Percentiles rank a stretch among this genome's conserved stretches.
Evolutionary conservation across 2,888 invertebrate species (phyloP).

Genomic region (Trilocha varians): DNA sequence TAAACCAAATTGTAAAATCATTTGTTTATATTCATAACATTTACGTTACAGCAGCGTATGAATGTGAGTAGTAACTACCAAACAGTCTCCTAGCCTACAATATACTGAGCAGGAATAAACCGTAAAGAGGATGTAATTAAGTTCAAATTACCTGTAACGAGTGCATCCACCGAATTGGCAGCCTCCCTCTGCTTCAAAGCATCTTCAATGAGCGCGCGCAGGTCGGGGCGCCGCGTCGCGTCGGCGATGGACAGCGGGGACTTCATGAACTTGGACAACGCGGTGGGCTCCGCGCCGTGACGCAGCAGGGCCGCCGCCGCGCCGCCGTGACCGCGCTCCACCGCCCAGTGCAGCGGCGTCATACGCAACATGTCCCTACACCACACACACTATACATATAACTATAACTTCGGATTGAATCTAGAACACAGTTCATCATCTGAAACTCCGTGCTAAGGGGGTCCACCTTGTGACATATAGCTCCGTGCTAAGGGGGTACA

Average conservation of each 20-base stretch:
- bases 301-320: conserved; percentile 78
- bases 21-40: too few relatives aligned
- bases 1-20: too few relatives aligned
- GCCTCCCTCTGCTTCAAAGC: conserved; percentile 23
- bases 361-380: conserved; percentile 54
- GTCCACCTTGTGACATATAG: not conserved
- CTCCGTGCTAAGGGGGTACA: not conserved
- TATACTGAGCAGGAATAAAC: not conserved
- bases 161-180: conserved; percentile 20
- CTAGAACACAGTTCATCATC: not conserved
- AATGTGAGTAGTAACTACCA: too few relatives aligned
- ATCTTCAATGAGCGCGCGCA: conserved; percentile 26
- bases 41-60: too few relatives aligned
- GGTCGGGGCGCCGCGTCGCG: conserved; percentile 11
- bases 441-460: not conserved
- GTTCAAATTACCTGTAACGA: conserved; percentile 14
- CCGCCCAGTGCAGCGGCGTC: conserved; percentile 97
- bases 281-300: conserved; percentile 81
- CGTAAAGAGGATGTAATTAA: not conserved
- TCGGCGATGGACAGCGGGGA: conserved; percentile 35
- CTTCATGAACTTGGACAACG: conserved; percentile 45
- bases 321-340: conserved; percentile 81
- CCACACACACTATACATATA: not conserved
- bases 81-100: too few relatives aligned
- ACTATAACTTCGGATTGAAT: not conserved